Evolutionary conservation across 1,140 invertebrate genomes (phyloP).

Genomic region (Pristionchus pacificus): DNA sequence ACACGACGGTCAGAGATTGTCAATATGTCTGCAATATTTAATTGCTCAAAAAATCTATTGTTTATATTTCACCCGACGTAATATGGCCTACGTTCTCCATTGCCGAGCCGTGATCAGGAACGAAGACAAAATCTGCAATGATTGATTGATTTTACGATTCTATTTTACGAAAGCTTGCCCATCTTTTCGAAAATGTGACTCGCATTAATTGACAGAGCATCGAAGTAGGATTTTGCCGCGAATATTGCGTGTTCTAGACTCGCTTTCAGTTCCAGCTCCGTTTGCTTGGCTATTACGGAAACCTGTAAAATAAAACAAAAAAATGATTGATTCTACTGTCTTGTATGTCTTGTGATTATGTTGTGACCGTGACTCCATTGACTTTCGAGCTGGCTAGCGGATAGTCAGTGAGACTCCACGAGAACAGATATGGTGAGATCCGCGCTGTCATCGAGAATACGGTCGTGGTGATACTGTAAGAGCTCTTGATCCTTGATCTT

Average conservation of each 20-base stretch:
- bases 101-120: background rate
- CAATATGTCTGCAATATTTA: no score
- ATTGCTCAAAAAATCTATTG: no score
- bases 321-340: background rate
- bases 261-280: no score
- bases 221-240: no score
- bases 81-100: background rate
- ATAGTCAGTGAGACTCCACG: background rate
- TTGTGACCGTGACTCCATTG: background rate
- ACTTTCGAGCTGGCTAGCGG: background rate
- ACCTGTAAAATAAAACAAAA: no score
- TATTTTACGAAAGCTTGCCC: background rate
- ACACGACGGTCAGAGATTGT: background rate
- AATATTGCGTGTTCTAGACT: no score
- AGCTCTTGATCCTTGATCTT: background rate
- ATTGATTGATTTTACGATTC: background rate
- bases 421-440: background rate
- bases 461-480: background rate
- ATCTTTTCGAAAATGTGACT: no score
- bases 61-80: background rate
- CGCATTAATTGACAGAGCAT: no score
- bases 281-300: no score
- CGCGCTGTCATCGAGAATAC: background rate
- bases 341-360: background rate
- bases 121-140: background rate